Evolutionary conservation across 1,140 invertebrate genomes (phyloP).

Genomic region (Carposina sasakii): DNA sequence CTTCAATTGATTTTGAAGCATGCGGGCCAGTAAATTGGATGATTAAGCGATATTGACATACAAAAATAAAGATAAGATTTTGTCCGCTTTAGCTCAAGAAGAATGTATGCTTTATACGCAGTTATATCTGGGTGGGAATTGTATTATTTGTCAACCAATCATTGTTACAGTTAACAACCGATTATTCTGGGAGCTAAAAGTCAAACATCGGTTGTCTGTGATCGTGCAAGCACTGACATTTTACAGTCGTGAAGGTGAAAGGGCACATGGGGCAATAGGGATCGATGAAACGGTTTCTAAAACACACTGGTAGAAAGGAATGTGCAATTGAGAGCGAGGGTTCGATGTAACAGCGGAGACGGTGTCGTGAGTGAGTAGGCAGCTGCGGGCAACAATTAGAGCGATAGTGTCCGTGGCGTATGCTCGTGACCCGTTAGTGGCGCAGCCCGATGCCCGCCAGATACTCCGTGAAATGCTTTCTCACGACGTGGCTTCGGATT

Average conservation of each 20-base stretch:
- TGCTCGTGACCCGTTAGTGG: slow-evolving; percentile 62
- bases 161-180: slow-evolving; percentile 47
- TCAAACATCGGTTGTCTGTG: slow-evolving; percentile 30
- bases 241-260: slow-evolving; percentile 34
- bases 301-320: not conserved
- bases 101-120: slow-evolving; percentile 25
- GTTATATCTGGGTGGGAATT: slow-evolving; percentile 37
- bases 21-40: slow-evolving; percentile 48
- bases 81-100: too few species aligned
- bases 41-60: slow-evolving; percentile 45
- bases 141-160: too few species aligned
- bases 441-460: slow-evolving; percentile 51
- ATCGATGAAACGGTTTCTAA: too few species aligned
- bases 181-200: slow-evolving; percentile 44
- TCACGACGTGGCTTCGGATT: slow-evolving; percentile 55
- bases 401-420: slow-evolving; percentile 50
- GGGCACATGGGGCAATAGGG: slow-evolving; percentile 19
- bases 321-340: too few species aligned
- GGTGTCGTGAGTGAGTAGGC: slow-evolving; percentile 20
- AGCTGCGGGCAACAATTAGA: slow-evolving; percentile 61
- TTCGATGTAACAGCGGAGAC: slow-evolving; percentile 8
- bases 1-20: slow-evolving; percentile 42
- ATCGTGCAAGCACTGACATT: slow-evolving; percentile 34
- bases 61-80: slow-evolving; percentile 15
- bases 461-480: slow-evolving; percentile 65